phyloP scores from a whole-genome alignment of 2,113 vertebrate genomes.

The Xenotilapia flavipinnis region DNA sequence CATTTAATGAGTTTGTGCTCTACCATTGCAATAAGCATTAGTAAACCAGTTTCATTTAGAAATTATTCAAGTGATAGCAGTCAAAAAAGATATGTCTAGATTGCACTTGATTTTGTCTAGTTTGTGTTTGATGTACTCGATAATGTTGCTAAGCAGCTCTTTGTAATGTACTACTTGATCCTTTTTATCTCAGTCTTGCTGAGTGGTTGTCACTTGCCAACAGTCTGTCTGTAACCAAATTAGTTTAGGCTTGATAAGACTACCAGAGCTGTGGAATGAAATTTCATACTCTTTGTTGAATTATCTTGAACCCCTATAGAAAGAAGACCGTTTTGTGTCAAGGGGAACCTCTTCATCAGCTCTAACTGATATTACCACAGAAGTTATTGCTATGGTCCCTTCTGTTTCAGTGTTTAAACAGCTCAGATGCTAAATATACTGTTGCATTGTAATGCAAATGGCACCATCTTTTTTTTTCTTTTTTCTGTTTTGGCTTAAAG shows the following conservation, averaged over 20 bases:
- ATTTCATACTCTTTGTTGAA: neutral
- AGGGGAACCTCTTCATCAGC: neutral
- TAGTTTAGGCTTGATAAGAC: neutral
- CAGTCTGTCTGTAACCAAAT: neutral
- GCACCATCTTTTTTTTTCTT: neutral
- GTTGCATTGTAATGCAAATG: neutral
- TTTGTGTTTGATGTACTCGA: neutral
- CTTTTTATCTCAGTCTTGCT: neutral
- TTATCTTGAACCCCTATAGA: neutral
- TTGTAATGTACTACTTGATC: neutral
- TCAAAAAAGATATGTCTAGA: neutral
- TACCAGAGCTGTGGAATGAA: neutral
- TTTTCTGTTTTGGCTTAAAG: neutral
- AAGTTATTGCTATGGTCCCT: neutral
- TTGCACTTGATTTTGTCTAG: neutral
- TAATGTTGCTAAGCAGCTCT: neutral
- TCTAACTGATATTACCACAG: neutral
- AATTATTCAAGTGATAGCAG: neutral
- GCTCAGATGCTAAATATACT: neutral
- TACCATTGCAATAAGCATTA: neutral
- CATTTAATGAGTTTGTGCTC: neutral
- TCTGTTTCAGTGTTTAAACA: neutral
- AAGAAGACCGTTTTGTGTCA: neutral
- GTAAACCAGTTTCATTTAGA: neutral
- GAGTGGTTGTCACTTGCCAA: neutral